Conservation (phyloP, 2,888 invertebrate genomes). For the Cataglyphis rosenhaueri region DNA sequence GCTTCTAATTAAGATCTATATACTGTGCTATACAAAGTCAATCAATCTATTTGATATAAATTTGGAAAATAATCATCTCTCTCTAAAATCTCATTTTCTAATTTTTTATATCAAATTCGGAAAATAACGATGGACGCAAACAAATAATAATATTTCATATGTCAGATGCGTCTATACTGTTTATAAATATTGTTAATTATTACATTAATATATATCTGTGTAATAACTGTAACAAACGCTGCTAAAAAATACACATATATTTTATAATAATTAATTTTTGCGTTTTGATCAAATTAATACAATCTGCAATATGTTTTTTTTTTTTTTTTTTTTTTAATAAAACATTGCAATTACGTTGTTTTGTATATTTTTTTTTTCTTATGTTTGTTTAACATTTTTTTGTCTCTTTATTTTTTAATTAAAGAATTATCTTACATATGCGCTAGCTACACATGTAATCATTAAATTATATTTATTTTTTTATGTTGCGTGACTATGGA, state of each 20-base stretch:
- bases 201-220: not conserved
- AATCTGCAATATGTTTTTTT: not conserved
- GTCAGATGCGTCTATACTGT: not conserved
- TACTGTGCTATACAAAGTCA: not conserved
- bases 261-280: not conserved
- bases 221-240: not conserved
- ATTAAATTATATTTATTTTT: not conserved
- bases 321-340: not conserved
- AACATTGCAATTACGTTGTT: not conserved
- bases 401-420: not conserved
- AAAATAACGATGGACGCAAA: not conserved
- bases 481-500: not conserved
- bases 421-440: not conserved
- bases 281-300: not conserved
- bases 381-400: not conserved
- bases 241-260: not conserved
- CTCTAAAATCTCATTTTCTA: not conserved
- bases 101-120: not conserved
- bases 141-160: conserved; percentile 2
- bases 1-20: not conserved
- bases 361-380: not conserved
- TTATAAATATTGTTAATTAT: not conserved
- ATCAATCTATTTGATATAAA: not conserved
- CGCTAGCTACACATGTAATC: not conserved
- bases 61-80: not conserved